Evolutionary conservation across 92 coral and sea anemone species (phyloP).

Genomic region (Porites evermanni): DNA sequence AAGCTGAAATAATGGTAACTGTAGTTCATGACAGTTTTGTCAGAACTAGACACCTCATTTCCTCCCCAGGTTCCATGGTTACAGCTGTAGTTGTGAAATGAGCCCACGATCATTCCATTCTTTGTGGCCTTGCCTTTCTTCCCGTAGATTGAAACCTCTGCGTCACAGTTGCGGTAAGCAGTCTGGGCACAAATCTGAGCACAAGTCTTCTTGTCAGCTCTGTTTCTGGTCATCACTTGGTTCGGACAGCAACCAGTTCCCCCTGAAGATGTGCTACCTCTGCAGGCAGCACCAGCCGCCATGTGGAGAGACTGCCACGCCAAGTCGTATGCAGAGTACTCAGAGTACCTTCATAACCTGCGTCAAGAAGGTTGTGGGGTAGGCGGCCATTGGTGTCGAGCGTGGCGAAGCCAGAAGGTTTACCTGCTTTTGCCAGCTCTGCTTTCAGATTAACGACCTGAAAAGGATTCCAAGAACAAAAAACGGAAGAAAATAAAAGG

Average conservation of each 20-base stretch:
- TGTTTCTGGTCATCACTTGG: conserved; percentile 4
- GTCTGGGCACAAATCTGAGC: conserved; percentile 19
- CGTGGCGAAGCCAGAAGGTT: conserved; percentile 11
- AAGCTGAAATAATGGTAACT: conserved; percentile 24
- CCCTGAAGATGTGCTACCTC: conserved; percentile 57
- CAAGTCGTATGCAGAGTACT: conserved; percentile 40
- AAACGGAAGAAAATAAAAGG: too few species aligned
- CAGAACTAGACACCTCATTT: conserved; percentile 7
- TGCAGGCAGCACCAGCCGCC: conserved; percentile 68
- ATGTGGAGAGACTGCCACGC: conserved; percentile 65
- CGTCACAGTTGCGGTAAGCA: not conserved
- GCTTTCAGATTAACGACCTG: conserved; percentile 8
- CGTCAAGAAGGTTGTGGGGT: conserved; percentile 37
- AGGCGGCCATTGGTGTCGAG: conserved; percentile 39
- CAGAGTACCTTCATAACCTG: conserved; percentile 50
- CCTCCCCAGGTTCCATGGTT: not conserved
- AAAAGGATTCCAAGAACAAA: too few species aligned
- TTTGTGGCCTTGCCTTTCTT: conserved; percentile 35
- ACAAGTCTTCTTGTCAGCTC: not conserved
- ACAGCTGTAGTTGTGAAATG: not conserved
- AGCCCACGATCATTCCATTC: not conserved
- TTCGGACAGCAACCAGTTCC: conserved; percentile 17
- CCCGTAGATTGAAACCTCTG: conserved; percentile 39
- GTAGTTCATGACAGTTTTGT: not conserved
- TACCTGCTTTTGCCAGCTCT: conserved; percentile 11